A percentile compares a stretch with the other conserved stretches of the same genome.
phyloP scores from a whole-genome alignment of 2,113 vertebrate genomes.

The Holacanthus passer region DNA sequence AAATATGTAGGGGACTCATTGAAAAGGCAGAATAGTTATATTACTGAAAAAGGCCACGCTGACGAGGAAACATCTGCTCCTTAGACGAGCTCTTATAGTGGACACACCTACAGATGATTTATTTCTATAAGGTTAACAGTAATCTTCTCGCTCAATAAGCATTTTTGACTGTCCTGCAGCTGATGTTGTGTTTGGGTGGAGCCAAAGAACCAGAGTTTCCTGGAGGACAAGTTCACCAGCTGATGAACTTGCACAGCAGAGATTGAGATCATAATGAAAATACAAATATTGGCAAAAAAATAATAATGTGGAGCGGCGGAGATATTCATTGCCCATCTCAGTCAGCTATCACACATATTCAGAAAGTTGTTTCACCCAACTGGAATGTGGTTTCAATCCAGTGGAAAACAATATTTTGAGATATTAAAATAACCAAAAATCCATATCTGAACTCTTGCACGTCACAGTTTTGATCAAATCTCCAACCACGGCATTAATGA shows the following conservation, averaged over 20 bases:
- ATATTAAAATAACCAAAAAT: constrained; percentile 11
- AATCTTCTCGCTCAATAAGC: background rate
- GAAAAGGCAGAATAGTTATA: background rate
- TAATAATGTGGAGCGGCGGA: too few species aligned
- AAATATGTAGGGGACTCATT: background rate
- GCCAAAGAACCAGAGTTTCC: background rate
- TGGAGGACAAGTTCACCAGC: background rate
- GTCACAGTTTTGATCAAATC: constrained; percentile 15
- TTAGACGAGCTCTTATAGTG: background rate
- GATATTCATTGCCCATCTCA: background rate
- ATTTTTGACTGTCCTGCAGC: constrained; percentile 5
- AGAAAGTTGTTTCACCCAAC: constrained; percentile 14
- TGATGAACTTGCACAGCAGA: background rate
- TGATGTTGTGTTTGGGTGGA: constrained; percentile 12
- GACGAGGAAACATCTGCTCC: background rate
- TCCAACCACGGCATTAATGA: constrained; percentile 46
- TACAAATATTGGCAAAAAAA: background rate
- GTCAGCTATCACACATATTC: background rate
- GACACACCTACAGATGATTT: background rate
- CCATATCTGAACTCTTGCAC: constrained; percentile 4
- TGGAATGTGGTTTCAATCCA: constrained; percentile 44
- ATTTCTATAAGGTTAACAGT: background rate
- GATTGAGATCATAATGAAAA: background rate
- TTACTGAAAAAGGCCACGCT: background rate
- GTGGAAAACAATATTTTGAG: background rate